These are phyloP conservation scores for Hephaestus fuliginosus DNA, from an alignment of 2,797 vertebrate genomes.

Conservation along the genomic window DNA sequence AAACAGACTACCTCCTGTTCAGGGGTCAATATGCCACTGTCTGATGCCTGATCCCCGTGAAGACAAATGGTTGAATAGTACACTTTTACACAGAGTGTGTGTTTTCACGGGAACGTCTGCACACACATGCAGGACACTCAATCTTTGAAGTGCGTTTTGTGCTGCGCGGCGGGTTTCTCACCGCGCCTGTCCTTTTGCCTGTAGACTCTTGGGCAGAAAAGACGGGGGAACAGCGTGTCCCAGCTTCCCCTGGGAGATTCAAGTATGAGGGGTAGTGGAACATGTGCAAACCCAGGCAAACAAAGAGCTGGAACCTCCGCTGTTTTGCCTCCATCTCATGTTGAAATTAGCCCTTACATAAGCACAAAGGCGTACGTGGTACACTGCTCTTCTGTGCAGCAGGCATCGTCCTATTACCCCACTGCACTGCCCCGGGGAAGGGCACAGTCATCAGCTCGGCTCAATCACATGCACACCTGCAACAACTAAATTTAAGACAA, in stretches of 20 bases:
- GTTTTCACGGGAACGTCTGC: neutral
- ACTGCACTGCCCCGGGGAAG: conserved; percentile 68
- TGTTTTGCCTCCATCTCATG: conserved; percentile 40
- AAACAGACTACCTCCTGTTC: conserved; percentile 79
- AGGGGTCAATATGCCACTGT: conserved; percentile 78
- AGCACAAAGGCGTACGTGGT: conserved; percentile 62
- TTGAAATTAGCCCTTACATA: conserved; percentile 68
- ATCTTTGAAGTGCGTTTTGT: conserved; percentile 68
- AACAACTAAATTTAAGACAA: conserved; percentile 67
- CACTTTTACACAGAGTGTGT: conserved; percentile 35
- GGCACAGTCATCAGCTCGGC: conserved; percentile 65
- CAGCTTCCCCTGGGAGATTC: conserved; percentile 45
- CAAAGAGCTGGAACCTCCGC: conserved; percentile 62
- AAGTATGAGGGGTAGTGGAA: conserved; percentile 59
- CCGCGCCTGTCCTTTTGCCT: conserved; percentile 53
- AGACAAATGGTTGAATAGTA: conserved; percentile 48
- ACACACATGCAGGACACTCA: conserved; percentile 26
- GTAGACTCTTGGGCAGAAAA: conserved; percentile 44
- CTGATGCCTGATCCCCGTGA: conserved; percentile 70
- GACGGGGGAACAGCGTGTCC: conserved; percentile 37
- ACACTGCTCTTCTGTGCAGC: conserved; percentile 56
- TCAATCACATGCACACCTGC: conserved; percentile 69
- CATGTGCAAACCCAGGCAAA: conserved; percentile 69
- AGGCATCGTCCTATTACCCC: conserved; percentile 59
- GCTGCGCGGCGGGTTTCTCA: conserved; percentile 65